Base-by-base conservation (phyloP, 2,888 invertebrate genomes). In the Danaus chrysippus region DNA sequence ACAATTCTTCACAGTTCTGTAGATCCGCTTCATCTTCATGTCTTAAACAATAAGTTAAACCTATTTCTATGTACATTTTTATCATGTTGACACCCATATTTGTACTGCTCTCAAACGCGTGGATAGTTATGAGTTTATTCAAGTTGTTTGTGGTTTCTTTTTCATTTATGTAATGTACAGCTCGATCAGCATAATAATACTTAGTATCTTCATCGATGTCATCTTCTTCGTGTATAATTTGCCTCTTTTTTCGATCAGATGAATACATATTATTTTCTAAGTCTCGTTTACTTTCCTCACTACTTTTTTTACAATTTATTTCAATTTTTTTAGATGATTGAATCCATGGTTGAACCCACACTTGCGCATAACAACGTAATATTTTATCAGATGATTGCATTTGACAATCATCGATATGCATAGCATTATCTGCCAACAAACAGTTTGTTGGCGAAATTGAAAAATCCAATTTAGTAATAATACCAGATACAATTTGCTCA, bases 401-500 rank as follows among this genome's bases (percentile, higher is more conserved):
- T n/a, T 68, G 57, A 60, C 82, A 81, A 3, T 69, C 63, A 42
- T 74, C 61, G 42, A 56, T 46, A 56, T 65, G 63, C 17, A 58
- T 46, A 10, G 52, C 49, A 44, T 53, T 58, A 13, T 71, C 69
- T 44, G 5, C 46, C 42, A 67, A 61, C 42, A 76, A 69, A 12
- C 69, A 68, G 19, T 66, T 60, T 42, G 66, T 66, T 5, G 66
- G 62, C 9, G 62, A 62, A 53, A 56, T 58, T 43, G 64, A 66
- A 71, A 72, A 82, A 49, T 74, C 64, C 11, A 82, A 68, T 61
- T 76, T 86, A 56, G 84, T 90, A 15, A 92, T 66, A 13, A 73
- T 72, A 17, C 94, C 94, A 11, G 92, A 76, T 0, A 92, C 92
- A 0, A 92, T 76, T 80, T 93, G 92, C 54, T 76, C 78, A 0